Percentiles rank a stretch among this genome's conserved stretches.
Evolutionary conservation across 2,888 invertebrate species (phyloP).

Genomic region (Allacma fusca): DNA sequence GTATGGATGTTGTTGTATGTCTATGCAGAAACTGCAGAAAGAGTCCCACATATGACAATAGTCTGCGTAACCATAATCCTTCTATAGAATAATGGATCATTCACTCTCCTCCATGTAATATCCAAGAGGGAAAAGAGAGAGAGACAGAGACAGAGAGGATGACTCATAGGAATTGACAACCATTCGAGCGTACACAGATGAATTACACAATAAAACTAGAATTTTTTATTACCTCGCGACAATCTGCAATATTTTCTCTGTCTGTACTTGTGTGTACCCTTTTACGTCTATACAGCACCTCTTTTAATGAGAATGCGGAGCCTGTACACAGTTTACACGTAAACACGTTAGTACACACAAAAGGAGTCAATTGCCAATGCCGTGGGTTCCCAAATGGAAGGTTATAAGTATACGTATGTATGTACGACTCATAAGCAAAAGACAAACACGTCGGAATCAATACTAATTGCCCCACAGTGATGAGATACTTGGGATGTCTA

Average conservation of each 20-base stretch:
- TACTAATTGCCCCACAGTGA: not conserved
- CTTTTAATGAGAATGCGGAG: too few relatives aligned
- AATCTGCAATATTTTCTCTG: conserved; percentile 17
- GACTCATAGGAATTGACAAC: conserved; percentile 2
- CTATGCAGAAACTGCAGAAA: too few relatives aligned
- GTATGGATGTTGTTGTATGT: too few relatives aligned
- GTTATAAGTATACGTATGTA: not conserved
- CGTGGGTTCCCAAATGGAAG: not conserved
- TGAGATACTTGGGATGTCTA: not conserved
- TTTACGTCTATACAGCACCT: not conserved
- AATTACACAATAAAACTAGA: conserved; percentile 5
- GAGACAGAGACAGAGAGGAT: too few relatives aligned
- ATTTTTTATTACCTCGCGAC: conserved; percentile 14
- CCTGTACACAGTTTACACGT: too few relatives aligned
- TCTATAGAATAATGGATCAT: conserved; percentile 5
- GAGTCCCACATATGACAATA: not conserved
- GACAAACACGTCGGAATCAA: not conserved
- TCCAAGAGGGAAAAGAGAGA: conserved; percentile 3
- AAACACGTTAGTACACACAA: too few relatives aligned
- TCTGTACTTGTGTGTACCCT: not conserved
- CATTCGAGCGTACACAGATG: not conserved
- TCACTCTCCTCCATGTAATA: not conserved
- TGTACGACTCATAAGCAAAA: not conserved
- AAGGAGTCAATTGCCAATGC: not conserved
- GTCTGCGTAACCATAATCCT: not conserved